Evolutionary conservation across 2,888 invertebrate genomes (phyloP).

Genomic region (Napeogenes inachia): DNA sequence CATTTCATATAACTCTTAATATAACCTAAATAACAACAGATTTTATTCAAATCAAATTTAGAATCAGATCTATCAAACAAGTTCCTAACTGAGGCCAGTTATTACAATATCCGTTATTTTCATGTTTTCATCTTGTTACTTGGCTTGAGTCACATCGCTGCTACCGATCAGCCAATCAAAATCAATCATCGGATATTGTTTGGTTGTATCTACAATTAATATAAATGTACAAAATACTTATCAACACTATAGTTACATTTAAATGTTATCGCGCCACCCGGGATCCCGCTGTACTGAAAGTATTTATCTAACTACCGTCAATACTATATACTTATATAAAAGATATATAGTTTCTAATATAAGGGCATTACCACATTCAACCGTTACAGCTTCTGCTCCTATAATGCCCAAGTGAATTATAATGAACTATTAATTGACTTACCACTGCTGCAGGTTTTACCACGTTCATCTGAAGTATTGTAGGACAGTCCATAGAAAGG

Average conservation of each 20-base stretch:
- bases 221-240: constrained; percentile 61
- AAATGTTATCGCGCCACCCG: constrained; percentile 11
- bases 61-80: too few relatives aligned
- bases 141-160: constrained; percentile 63
- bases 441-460: constrained; percentile 60
- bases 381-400: background rate
- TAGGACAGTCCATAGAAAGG: constrained; percentile 72
- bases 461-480: constrained; percentile 57
- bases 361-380: background rate
- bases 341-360: too few relatives aligned
- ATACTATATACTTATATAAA: background rate
- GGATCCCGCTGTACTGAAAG: constrained; percentile 20
- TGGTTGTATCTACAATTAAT: constrained; percentile 76
- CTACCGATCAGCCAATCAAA: constrained; percentile 76
- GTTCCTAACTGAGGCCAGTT: constrained; percentile 39
- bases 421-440: constrained; percentile 36
- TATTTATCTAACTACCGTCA: constrained; percentile 9
- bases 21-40: too few relatives aligned
- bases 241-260: constrained; percentile 14
- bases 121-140: constrained; percentile 51
- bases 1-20: constrained; percentile 16
- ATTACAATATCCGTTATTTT: constrained; percentile 48
- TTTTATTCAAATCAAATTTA: too few relatives aligned
- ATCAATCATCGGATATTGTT: constrained; percentile 77
- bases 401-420: background rate